These are phyloP conservation scores for Sebastiscus tertius DNA, from an alignment of 2,797 vertebrate genomes.

Conservation along the genomic window DNA sequence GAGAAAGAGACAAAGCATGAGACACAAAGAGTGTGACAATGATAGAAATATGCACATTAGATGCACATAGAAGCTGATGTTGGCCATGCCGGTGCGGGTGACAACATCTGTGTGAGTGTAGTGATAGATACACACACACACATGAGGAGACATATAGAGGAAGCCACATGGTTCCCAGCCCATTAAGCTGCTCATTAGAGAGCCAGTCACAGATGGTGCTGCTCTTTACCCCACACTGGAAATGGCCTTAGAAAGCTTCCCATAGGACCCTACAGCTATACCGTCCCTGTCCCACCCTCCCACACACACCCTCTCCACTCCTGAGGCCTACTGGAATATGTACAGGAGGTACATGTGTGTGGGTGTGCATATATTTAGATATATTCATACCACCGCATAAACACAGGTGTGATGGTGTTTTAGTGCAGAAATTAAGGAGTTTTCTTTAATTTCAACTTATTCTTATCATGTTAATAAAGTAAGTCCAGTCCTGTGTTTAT, in stretches of 20 bases:
- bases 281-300: slow-evolving; percentile 13
- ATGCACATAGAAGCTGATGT: slow-evolving; percentile 27
- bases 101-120: slow-evolving; percentile 38
- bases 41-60: slow-evolving; percentile 30
- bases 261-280: slow-evolving; percentile 55
- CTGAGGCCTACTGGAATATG: background rate
- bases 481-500: background rate
- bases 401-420: background rate
- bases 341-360: slow-evolving; percentile 13
- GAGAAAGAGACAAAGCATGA: background rate
- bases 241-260: slow-evolving; percentile 59
- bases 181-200: slow-evolving; percentile 76
- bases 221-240: slow-evolving; percentile 63
- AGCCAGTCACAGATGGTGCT: slow-evolving; percentile 75
- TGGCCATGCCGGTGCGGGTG: slow-evolving; percentile 1
- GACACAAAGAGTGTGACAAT: background rate
- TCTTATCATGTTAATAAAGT: background rate
- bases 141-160: slow-evolving; percentile 31
- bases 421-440: background rate
- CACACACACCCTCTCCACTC: slow-evolving; percentile 18
- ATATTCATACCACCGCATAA: background rate
- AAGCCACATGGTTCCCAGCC: slow-evolving; percentile 65
- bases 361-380: background rate
- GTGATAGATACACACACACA: background rate
- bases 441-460: background rate